Percentiles rank a stretch among this genome's conserved stretches.
These are phyloP conservation scores for Heliocidaris erythrogramma DNA, from an alignment of 35 echinoderm and acorn worm genomes.

Conservation along the genomic window DNA sequence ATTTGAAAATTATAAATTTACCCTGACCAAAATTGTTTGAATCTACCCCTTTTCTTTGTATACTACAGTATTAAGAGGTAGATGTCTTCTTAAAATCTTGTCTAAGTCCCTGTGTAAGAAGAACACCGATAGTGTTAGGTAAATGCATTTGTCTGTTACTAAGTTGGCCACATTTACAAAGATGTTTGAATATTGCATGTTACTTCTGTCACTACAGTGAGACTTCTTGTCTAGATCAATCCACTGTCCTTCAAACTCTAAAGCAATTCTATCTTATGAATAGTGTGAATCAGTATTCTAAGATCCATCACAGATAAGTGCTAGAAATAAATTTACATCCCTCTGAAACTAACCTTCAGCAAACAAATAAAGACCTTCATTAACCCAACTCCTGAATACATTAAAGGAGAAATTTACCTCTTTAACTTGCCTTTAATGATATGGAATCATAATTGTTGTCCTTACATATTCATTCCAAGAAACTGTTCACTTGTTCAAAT, in stretches of 20 bases:
- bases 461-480: neutral
- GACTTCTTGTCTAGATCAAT: neutral
- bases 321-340: neutral
- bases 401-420: neutral
- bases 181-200: too few relatives aligned
- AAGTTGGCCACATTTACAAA: too few relatives aligned
- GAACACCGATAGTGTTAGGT: too few relatives aligned
- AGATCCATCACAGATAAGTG: neutral
- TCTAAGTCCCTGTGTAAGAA: too few relatives aligned
- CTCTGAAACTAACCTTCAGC: neutral
- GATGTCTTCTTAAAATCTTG: too few relatives aligned
- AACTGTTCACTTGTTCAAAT: neutral
- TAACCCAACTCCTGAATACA: neutral
- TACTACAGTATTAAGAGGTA: too few relatives aligned
- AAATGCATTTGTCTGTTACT: too few relatives aligned
- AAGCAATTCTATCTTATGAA: neutral
- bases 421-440: neutral
- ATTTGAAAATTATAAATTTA: too few relatives aligned
- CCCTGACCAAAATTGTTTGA: too few relatives aligned
- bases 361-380: neutral
- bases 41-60: too few relatives aligned
- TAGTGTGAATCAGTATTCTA: neutral
- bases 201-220: too few relatives aligned
- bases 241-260: neutral
- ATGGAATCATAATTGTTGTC: neutral